phyloP scores from a whole-genome alignment of 2,113 vertebrate genomes.

The Oophaga pumilio region DNA sequence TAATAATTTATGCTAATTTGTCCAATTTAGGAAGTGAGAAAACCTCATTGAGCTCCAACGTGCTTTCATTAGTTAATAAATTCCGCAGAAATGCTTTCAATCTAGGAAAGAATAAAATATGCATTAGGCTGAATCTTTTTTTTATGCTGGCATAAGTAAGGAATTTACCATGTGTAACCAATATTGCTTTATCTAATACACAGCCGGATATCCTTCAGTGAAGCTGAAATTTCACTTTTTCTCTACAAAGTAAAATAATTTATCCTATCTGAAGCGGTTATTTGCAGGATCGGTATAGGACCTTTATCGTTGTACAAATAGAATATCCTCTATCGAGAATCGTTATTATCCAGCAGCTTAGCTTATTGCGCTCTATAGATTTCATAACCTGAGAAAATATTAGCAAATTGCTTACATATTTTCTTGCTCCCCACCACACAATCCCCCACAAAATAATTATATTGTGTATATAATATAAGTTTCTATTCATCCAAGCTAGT shows the following conservation, averaged over 20 bases:
- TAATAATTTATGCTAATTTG: background rate
- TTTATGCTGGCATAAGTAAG: background rate
- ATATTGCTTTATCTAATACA: conserved; percentile 48
- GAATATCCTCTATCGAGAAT: background rate
- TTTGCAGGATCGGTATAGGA: background rate
- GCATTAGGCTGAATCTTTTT: conserved; percentile 18
- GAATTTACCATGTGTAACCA: conserved; percentile 37
- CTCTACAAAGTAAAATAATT: conserved; percentile 9
- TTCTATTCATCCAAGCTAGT: too few relatives aligned
- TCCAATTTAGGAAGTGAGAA: background rate
- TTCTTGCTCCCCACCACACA: too few relatives aligned
- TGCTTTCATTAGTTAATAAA: conserved; percentile 33
- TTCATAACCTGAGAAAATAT: too few relatives aligned
- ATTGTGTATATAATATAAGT: too few relatives aligned
- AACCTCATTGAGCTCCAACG: conserved; percentile 9
- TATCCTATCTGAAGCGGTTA: background rate
- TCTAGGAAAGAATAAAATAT: conserved; percentile 32
- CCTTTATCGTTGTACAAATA: background rate
- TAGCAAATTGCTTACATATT: too few relatives aligned
- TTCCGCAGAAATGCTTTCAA: conserved; percentile 27
- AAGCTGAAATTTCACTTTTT: conserved; percentile 20
- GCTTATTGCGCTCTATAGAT: background rate
- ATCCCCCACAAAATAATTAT: too few relatives aligned
- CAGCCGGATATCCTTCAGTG: conserved; percentile 15
- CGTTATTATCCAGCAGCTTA: background rate